Conservation (phyloP, 2,113 vertebrate genomes). For the Dasyurus viverrinus region DNA sequence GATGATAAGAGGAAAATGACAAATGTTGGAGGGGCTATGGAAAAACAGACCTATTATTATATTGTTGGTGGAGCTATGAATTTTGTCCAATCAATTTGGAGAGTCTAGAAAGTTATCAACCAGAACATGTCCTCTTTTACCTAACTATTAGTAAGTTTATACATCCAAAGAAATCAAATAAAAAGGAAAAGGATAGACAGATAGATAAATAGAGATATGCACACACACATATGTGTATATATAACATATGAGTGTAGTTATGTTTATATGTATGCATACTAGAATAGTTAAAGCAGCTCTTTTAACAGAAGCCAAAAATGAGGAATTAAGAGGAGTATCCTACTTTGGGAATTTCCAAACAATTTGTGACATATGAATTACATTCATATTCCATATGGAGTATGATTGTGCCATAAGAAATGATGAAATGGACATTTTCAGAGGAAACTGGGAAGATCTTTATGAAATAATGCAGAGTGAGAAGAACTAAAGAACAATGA, state of each 20-base stretch:
- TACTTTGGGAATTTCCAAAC: background rate
- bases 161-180: background rate
- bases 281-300: background rate
- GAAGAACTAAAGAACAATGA: background rate
- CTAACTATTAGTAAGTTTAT: background rate
- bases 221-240: background rate
- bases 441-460: background rate
- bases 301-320: background rate
- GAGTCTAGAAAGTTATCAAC: background rate
- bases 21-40: background rate
- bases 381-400: background rate
- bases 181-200: background rate
- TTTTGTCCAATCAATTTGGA: background rate
- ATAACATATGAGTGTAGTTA: background rate
- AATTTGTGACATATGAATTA: background rate
- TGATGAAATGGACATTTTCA: too few relatives aligned
- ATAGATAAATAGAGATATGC: too few relatives aligned
- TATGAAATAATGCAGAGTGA: background rate
- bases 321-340: background rate
- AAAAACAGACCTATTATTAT: background rate
- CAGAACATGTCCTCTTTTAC: background rate
- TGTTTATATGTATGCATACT: background rate
- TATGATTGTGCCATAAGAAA: background rate
- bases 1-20: background rate
- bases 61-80: background rate